Base-by-base conservation (phyloP, 2,113 vertebrate species). In the Nerophis lumbriciformis region DNA sequence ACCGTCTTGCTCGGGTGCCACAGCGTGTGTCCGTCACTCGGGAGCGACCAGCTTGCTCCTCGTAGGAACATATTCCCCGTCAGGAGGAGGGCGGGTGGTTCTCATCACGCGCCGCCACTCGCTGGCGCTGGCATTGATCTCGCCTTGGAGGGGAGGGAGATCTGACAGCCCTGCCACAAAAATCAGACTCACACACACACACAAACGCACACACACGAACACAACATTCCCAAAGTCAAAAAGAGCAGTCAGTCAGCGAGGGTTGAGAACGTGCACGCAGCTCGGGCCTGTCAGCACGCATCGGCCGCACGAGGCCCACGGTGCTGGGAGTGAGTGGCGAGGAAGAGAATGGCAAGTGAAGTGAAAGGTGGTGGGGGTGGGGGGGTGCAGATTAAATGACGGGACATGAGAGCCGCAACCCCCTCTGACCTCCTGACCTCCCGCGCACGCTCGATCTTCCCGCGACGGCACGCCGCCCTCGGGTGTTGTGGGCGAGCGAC, bases 121-220 rank as follows among this genome's bases (percentile, higher is more conserved):
- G 77, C 90, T 88, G 86, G 90, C 90, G 90, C 88, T 91, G 89
- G 92, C 86, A 86, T 84, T 91, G 85, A 85, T 85, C 87, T 91
- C 83, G 78, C 90, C 83, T 28, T 88, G 75, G 74, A 70, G 65
- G 77, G 69, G 79, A 84, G 89, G 75, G 92, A 90, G 89, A 93
- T 92, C 92, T 96, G 97, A 98, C 97, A 98, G 93, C 85, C 87
- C 91, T 93, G 97, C 93, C 95, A 96, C 91, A 93, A 91, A 89
- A 93, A 98, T 98, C 91, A 93, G 89, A 90, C 86, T 88, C 73
- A 19, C 48, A n/a, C 70, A 56, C 71, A 71, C 68, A 59, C 55
- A 68, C 28, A 81, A 59, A 59, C 39, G 7, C 65, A 54, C 48
- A 72, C 35, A 48, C 54, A 53, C 44, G 44, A 58, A 59, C 66